Base-by-base conservation (phyloP, 1,140 invertebrate species). In the Bactericera cockerelli region DNA sequence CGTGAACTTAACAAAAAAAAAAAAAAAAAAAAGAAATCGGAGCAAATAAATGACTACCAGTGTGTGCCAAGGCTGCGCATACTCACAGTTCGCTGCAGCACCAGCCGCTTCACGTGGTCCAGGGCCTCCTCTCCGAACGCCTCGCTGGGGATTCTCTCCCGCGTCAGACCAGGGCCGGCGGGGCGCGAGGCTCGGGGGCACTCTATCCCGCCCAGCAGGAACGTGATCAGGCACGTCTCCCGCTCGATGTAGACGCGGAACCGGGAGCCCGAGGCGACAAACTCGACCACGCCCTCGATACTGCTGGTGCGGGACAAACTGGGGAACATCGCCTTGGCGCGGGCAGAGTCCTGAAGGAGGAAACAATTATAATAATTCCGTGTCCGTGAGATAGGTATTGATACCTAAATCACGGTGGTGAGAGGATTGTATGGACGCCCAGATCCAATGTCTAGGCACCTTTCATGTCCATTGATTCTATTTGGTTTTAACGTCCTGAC, bases 181-280 rank as follows among this genome's bases (percentile, higher is more conserved):
- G 84, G 81, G 61, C 92, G 77, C 1, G 87, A 76, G 54, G 81
- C 87, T 60, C 89, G 78, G 6, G 92, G 93, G 67, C 93, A 95
- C 61, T 81, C 84, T 62, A 94, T 91, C 53, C 79, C 82, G 64
- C 87, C 89, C 3, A 98, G 74, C 2, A 98, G 77, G 74, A 99
- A 94, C 2, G 93, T 98, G 16, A 98, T 86, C 26, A 99, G 74
- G 64, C 91, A 90, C 59, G 91, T 93, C 67, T 98, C 93, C 70
- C 93, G 93, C 0, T 93, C 90, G 56, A 99, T 81, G 70, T 87
- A 99, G 0, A 99, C 67, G 64, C 95, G 81, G 49, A 98, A 73
- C 31, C 95, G 78, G 3, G 67, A 67, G 1, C 67, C 66, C 60
- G 62, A 65, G 1, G 63, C 63, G 36, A 67, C 66, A 61, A 65